Base-by-base conservation (phyloP, 1,140 invertebrate species). In the Temnothorax curvispinosus region DNA sequence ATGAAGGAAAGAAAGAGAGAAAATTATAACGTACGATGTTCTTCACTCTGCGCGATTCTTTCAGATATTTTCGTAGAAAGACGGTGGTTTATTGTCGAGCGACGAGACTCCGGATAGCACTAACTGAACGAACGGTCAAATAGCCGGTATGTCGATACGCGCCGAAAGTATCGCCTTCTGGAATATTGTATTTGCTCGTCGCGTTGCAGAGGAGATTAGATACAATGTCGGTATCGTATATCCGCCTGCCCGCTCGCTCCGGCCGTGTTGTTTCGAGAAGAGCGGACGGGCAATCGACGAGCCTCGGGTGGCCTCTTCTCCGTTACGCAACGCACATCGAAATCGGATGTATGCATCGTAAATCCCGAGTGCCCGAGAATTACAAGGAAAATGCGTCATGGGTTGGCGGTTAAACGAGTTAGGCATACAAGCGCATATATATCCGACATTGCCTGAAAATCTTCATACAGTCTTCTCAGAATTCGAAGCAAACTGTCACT, bases 151-250 rank as follows among this genome's bases (percentile, higher is more conserved):
- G 81, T 86, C 86, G 89, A 77, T 72, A 85, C 75, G 81, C 81
- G 82, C 76, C 89, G 81, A 90, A 90, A 72, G 81, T 90, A 88
- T n/a, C 88, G 71, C 89, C 81, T 86, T 81, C 60, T 78, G 72
- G 54, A 27, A 38, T 76, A 75, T 60, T 84, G 52, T 90, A 90
- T 90, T 90, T 90, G 86, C 54, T 89, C 38, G 52, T 76, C 84
- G 80, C 78, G 44, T 60, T 76, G 60, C 35, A 81, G 54, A 11
- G 8, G 41, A 90, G 89, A 90, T 90, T 90, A 90, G 89, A 90
- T 90, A 90, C 60, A 89, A 88, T 44, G 41, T n/a, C 47, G 44
- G 75, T 90, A 90, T 90, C 88, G 72, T 82, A 60, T 56, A 85
- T 41, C 75, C 80, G 64, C 60, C 64, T n/a, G 64, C n/a, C 62